phyloP scores from a whole-genome alignment of 2,797 vertebrate genomes.

The Crocidura indochinensis region DNA sequence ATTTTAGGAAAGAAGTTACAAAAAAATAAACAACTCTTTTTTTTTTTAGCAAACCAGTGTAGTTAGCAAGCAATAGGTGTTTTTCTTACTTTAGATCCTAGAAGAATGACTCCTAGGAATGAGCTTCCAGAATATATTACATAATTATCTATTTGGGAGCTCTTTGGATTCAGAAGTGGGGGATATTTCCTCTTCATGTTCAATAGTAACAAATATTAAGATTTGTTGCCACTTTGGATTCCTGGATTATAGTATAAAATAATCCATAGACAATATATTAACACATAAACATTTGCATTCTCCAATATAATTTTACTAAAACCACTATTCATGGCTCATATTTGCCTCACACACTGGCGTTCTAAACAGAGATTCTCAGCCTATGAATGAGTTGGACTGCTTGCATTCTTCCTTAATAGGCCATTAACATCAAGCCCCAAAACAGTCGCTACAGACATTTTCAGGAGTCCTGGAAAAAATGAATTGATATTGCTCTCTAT shows the following conservation, averaged over 20 bases:
- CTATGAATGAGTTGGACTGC: neutral
- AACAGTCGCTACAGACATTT: neutral
- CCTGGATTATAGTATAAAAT: neutral
- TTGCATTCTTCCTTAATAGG: neutral
- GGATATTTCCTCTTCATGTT: neutral
- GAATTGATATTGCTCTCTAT: slow-evolving; percentile 16
- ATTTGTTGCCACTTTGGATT: neutral
- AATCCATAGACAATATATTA: neutral
- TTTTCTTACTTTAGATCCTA: neutral
- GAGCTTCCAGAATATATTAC: neutral
- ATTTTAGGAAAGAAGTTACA: neutral
- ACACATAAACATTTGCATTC: neutral
- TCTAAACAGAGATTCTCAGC: neutral
- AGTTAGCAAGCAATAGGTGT: neutral
- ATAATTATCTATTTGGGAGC: neutral
- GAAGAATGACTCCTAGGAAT: neutral
- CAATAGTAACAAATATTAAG: neutral
- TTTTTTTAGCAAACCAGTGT: neutral
- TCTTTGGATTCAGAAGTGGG: neutral
- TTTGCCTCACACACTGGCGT: neutral
- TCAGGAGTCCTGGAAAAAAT: neutral
- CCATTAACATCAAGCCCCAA: neutral
- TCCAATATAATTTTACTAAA: slow-evolving; percentile 58
- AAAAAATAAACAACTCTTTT: too few species aligned
- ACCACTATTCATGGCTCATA: neutral